Percentiles rank a stretch among this genome's conserved stretches.
phyloP scores from a whole-genome alignment of 2,113 vertebrate species.

The Paratilapia polleni region DNA sequence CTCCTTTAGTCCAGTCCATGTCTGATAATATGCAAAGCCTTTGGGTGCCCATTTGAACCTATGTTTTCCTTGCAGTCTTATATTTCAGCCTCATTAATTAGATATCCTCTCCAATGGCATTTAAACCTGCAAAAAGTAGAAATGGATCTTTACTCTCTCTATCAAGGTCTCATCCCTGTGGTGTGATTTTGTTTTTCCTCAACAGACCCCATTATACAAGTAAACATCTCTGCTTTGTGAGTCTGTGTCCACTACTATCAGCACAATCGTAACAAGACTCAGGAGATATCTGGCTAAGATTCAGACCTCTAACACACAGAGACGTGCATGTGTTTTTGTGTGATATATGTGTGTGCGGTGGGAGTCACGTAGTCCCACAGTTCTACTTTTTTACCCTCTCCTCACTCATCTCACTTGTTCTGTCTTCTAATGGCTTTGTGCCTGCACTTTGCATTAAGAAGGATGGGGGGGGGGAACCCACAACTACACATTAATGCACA shows the following conservation, averaged over 20 bases:
- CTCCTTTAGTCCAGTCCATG: not conserved
- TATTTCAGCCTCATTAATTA: conserved; percentile 47
- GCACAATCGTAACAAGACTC: conserved; percentile 62
- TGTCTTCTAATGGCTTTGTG: conserved; percentile 31
- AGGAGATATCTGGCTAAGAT: conserved; percentile 45
- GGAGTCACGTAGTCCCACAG: not conserved
- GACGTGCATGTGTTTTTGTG: not conserved
- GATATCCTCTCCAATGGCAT: conserved; percentile 9
- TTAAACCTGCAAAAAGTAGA: not conserved
- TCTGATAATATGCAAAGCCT: not conserved
- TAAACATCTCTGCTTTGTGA: conserved; percentile 51
- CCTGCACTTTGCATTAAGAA: conserved; percentile 53
- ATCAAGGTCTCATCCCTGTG: conserved; percentile 35
- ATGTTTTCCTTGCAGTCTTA: not conserved
- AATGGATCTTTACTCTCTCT: conserved; percentile 23
- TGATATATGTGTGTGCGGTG: conserved; percentile 10
- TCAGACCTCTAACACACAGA: conserved; percentile 12
- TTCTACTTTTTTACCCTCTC: conserved; percentile 13
- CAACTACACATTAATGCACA: not conserved
- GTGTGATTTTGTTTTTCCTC: conserved; percentile 50
- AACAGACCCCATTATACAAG: conserved; percentile 42
- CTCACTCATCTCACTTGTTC: conserved; percentile 15
- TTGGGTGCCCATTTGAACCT: not conserved
- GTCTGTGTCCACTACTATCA: conserved; percentile 20
- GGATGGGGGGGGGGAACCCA: conserved; percentile 7